Base-by-base conservation (phyloP, 2,888 invertebrate genomes). In the Philonicus albiceps region DNA sequence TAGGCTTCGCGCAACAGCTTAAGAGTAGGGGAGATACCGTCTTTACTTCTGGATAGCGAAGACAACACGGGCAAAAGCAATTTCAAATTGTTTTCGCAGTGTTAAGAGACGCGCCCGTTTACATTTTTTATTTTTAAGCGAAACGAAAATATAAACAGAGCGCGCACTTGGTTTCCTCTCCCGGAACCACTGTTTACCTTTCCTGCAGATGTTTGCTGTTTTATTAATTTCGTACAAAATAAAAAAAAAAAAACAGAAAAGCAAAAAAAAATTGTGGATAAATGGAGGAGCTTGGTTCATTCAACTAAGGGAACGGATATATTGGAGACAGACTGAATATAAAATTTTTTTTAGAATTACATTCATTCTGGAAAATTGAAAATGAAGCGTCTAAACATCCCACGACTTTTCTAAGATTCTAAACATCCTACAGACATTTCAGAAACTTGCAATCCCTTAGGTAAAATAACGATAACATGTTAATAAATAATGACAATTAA, bases 81-180 rank as follows among this genome's bases (percentile, higher is more conserved):
- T 76, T 76, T 76, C n/a, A 40, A 37, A 76, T 76, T 76, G 76
- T 76, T 76, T 76, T 40, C 76, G 76, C 76, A 76, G 76, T 76
- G 76, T 76, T 40, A 37, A 40, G 40, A 37, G 37, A 76, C 40
- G 64, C 27, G 22, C 27, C 64, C 40, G 76, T 19, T 76, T 40
- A 37, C 40, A 37, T 40, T 76, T 76, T 76, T 76, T 76, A 76
- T 76, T n/a, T n/a, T 76, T 22, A 76, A 22, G 22, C 19, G 37
- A 76, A 76, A 40, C 22, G 40, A 40, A 76, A 37, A 76, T 76
- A 76, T 22, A 76, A 76, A 76, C 76, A 76, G 27, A 27, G 64
- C 64, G 22, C 64, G 27, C 64, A 13, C 64, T 64, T 64, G 64
- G 64, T 64, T 64, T 64, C 64, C 27, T 64, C 27, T 64, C 27